Conservation (phyloP, 2,797 vertebrate genomes). For the Sus cebifrons region DNA sequence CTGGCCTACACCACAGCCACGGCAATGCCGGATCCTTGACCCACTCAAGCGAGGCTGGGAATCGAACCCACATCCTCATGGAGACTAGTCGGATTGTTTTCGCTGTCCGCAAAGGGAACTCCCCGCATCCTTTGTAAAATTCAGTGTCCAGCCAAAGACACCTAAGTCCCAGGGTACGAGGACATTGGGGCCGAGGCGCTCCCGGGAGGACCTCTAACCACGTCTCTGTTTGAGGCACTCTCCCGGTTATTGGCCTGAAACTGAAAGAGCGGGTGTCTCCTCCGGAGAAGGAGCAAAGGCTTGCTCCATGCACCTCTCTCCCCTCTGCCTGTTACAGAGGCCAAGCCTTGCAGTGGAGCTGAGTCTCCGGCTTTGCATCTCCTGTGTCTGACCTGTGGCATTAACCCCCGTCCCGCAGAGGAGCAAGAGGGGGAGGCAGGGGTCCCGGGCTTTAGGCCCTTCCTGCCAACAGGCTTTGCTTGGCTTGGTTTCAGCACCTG, state of each 20-base stretch:
- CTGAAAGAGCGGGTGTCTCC: background rate
- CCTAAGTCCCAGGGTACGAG: background rate
- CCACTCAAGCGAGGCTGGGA: too few species aligned
- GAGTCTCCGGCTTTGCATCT: background rate
- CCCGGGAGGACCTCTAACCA: background rate
- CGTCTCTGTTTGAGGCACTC: background rate
- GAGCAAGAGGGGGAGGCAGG: background rate
- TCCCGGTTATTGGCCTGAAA: background rate
- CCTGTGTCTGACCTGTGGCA: background rate
- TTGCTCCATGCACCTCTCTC: background rate
- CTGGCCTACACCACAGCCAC: too few species aligned
- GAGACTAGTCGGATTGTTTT: too few species aligned
- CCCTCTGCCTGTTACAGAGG: background rate
- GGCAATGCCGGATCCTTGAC: too few species aligned
- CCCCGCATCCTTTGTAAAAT: background rate
- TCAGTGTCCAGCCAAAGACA: conserved; percentile 18
- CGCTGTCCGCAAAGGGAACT: too few species aligned
- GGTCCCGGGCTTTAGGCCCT: too few species aligned
- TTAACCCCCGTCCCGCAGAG: background rate
- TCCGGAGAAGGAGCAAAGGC: background rate
- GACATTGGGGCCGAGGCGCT: background rate
- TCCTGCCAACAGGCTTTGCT: background rate
- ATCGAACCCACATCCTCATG: too few species aligned
- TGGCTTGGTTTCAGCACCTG: background rate
- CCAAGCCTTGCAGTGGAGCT: background rate